Percentiles rank a stretch among this genome's conserved stretches.
phyloP scores from a whole-genome alignment of 2,888 invertebrate genomes.

The Harpalus rufipes region DNA sequence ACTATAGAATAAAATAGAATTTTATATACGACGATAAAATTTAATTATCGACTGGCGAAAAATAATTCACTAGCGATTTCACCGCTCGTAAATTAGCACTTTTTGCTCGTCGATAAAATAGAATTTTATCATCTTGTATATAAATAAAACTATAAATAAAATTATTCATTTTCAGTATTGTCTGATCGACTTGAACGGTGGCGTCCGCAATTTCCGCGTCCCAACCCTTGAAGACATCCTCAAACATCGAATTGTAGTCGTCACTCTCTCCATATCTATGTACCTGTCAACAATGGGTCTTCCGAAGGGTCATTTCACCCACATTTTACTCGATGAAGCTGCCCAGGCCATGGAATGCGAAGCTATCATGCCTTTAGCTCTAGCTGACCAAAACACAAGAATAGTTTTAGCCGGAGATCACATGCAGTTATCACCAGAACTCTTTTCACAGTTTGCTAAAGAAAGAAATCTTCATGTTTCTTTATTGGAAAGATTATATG shows the following conservation, averaged over 20 bases:
- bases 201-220: conserved; percentile 81
- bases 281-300: conserved; percentile 85
- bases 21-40: no score
- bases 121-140: no score
- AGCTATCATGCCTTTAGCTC: conserved; percentile 87
- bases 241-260: conserved; percentile 86
- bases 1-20: no score
- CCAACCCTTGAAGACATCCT: conserved; percentile 86
- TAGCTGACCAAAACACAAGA: conserved; percentile 85
- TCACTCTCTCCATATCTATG: conserved; percentile 89
- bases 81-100: no score
- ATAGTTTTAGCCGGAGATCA: conserved; percentile 92
- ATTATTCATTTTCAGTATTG: conserved; percentile 82
- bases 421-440: conserved; percentile 90
- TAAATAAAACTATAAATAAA: not conserved
- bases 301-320: conserved; percentile 86
- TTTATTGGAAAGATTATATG: conserved; percentile 87
- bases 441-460: conserved; percentile 86
- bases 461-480: conserved; percentile 86
- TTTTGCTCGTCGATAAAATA: no score
- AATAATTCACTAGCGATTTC: no score
- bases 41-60: no score
- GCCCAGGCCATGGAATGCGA: conserved; percentile 93
- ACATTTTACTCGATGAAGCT: conserved; percentile 91
- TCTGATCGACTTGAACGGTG: conserved; percentile 81